phyloP scores from a whole-genome alignment of 2,113 vertebrate species.

The Notechis scutatus region DNA sequence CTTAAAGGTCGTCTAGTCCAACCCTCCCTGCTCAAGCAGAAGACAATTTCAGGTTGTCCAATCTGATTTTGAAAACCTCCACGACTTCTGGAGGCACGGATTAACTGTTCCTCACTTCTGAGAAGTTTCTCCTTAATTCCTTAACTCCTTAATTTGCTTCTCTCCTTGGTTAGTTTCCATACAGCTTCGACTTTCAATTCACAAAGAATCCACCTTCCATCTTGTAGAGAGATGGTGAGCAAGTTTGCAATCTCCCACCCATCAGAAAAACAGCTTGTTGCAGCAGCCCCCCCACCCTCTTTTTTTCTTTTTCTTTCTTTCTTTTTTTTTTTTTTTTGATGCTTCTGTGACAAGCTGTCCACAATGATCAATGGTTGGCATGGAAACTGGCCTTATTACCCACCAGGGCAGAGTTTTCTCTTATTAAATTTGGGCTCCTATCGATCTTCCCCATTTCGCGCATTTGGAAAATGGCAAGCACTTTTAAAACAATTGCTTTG shows the following conservation, averaged over 20 bases:
- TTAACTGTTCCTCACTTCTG: no score
- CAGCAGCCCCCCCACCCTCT: slow-evolving; percentile 15
- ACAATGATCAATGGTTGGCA: slow-evolving; percentile 74
- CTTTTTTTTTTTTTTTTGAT: slow-evolving; percentile 22
- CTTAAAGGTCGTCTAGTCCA: no score
- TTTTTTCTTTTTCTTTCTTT: no score
- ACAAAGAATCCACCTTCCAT: background rate
- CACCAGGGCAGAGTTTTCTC: slow-evolving; percentile 64
- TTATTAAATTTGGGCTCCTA: slow-evolving; percentile 74
- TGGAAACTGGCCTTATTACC: slow-evolving; percentile 70
- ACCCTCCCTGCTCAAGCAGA: no score
- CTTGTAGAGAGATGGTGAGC: background rate
- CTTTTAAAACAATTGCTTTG: slow-evolving; percentile 62
- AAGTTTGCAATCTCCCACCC: background rate
- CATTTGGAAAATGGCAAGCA: slow-evolving; percentile 67
- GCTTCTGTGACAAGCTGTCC: slow-evolving; percentile 52
- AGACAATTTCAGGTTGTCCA: no score
- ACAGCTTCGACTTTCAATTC: background rate
- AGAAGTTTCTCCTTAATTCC: no score
- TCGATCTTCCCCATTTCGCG: slow-evolving; percentile 68
- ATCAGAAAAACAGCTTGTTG: slow-evolving; percentile 24
- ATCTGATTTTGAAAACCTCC: no score
- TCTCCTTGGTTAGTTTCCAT: background rate
- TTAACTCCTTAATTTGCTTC: no score
- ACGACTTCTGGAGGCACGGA: no score